Evolutionary conservation across 1,140 invertebrate genomes (phyloP).

Genomic region (Drosophila subobscura): DNA sequence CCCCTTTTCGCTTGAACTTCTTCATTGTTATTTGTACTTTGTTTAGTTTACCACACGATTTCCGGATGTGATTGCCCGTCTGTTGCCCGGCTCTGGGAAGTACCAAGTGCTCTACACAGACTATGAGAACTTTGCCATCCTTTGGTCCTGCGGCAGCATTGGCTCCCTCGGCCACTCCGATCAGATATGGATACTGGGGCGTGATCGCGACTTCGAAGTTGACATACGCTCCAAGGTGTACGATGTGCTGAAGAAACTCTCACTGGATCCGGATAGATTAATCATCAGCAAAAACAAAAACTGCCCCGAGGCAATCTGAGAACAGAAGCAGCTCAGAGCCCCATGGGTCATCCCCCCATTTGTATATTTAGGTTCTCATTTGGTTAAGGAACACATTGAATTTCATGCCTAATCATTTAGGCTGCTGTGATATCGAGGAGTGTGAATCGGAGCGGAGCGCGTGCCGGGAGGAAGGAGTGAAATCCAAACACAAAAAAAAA

Average conservation of each 20-base stretch:
- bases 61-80: conserved; percentile 86
- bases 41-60: conserved; percentile 86
- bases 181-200: conserved; percentile 87
- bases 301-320: conserved; percentile 84
- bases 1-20: too few relatives aligned
- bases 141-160: conserved; percentile 89
- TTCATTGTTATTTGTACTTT: not conserved
- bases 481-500: conserved; percentile 23
- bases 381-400: conserved; percentile 62
- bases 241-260: conserved; percentile 84
- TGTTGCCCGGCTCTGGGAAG: conserved; percentile 87
- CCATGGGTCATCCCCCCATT: conserved; percentile 13
- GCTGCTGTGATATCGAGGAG: conserved; percentile 74
- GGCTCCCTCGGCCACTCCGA: conserved; percentile 84
- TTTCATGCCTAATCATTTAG: conserved; percentile 56
- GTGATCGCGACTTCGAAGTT: conserved; percentile 85
- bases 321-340: not conserved
- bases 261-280: conserved; percentile 86
- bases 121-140: conserved; percentile 88
- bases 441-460: conserved; percentile 25
- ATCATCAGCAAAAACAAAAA: conserved; percentile 87
- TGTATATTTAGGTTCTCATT: conserved; percentile 48
- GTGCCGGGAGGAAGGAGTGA: conserved; percentile 14
- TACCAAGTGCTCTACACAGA: conserved; percentile 89
- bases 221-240: conserved; percentile 86